A percentile compares a stretch with the other conserved stretches of the same genome.
Conservation (phyloP, 2,797 vertebrate genomes). For the Anguilla marmorata region DNA sequence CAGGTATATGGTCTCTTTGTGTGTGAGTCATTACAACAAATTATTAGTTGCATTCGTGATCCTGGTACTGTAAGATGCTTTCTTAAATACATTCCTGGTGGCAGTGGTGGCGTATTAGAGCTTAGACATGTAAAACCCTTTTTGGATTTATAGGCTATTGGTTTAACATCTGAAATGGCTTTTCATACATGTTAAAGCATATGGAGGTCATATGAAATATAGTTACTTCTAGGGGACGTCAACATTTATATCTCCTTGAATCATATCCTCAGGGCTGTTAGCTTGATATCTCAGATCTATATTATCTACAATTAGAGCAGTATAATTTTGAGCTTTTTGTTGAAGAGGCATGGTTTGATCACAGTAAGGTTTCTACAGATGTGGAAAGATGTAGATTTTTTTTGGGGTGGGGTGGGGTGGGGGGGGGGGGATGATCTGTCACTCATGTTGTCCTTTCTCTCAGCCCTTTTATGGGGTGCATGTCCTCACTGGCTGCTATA, state of each 20-base stretch:
- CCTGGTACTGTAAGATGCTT: background rate
- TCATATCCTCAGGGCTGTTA: too few relatives aligned
- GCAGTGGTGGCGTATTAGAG: background rate
- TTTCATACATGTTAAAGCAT: background rate
- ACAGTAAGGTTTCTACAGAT: background rate
- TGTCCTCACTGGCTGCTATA: slow-evolving; percentile 22
- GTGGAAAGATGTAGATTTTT: background rate
- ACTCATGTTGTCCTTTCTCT: background rate
- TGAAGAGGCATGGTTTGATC: background rate
- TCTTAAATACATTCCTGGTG: background rate
- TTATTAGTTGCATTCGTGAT: background rate
- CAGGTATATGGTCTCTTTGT: background rate
- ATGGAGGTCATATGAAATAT: background rate
- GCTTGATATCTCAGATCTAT: background rate
- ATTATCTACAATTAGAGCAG: background rate
- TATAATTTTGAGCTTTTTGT: background rate
- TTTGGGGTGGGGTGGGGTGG: background rate
- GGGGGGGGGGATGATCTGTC: too few relatives aligned
- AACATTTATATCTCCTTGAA: too few relatives aligned
- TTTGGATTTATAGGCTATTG: background rate
- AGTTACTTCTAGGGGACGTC: background rate
- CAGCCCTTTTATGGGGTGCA: background rate
- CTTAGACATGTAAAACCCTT: background rate
- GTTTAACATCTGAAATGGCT: background rate
- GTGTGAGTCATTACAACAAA: background rate